A percentile compares a stretch with the other conserved stretches of the same genome.
phyloP scores from a whole-genome alignment of 2,113 vertebrate genomes.

The Catharus bicknelli region DNA sequence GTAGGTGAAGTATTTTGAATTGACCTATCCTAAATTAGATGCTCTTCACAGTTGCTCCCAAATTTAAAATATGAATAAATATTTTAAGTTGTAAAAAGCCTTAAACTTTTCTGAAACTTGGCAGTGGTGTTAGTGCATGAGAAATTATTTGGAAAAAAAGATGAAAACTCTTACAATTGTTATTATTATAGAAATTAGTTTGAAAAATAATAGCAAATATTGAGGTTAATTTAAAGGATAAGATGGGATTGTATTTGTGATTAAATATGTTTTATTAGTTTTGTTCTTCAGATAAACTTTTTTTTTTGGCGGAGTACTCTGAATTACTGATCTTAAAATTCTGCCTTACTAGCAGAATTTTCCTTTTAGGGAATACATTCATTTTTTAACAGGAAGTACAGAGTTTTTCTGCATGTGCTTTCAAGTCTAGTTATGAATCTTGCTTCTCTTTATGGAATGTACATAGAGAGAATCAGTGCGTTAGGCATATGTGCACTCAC shows the following conservation, averaged over 20 bases:
- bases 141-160: not conserved
- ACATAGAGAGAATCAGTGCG: not conserved
- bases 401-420: slow-evolving; percentile 30
- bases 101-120: slow-evolving; percentile 28
- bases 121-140: slow-evolving; percentile 42
- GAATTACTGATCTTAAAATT: not conserved
- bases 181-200: not conserved
- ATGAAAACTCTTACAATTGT: not conserved
- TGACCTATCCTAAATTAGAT: slow-evolving; percentile 55
- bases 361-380: not conserved
- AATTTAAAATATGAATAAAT: not conserved
- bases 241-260: not conserved
- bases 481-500: not conserved
- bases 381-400: not conserved
- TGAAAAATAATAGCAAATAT: not conserved
- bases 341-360: not conserved
- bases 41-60: slow-evolving; percentile 12
- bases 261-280: not conserved
- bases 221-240: not conserved
- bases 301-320: not conserved
- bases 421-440: not conserved
- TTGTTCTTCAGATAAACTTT: not conserved
- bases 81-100: not conserved
- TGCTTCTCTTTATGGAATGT: not conserved
- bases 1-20: slow-evolving; percentile 52